Conservation (phyloP, 2,113 vertebrate species). For the Pedetes capensis region DNA sequence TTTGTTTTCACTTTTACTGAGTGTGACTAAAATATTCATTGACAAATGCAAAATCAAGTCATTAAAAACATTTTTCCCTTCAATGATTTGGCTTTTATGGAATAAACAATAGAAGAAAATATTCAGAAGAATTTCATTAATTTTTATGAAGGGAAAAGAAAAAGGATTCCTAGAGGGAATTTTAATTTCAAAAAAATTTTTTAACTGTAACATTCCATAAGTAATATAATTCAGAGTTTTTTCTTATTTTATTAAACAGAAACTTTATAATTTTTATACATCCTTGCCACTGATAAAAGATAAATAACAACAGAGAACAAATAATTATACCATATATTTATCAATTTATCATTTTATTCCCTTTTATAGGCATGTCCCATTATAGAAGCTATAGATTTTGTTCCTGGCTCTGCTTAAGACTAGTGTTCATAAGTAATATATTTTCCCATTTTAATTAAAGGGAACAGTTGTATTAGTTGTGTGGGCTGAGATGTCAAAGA, state of each 20-base stretch:
- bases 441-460: constrained; percentile 86
- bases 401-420: constrained; percentile 76
- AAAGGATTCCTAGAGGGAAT: constrained; percentile 21
- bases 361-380: constrained; percentile 74
- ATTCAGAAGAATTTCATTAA: constrained; percentile 71
- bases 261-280: constrained; percentile 77
- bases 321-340: constrained; percentile 77
- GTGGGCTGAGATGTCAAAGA: constrained; percentile 66
- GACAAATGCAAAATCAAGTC: constrained; percentile 68
- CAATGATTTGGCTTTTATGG: constrained; percentile 66
- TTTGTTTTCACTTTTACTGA: constrained; percentile 77
- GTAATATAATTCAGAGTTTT: constrained; percentile 68
- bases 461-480: constrained; percentile 67
- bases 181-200: constrained; percentile 38
- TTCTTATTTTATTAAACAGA: constrained; percentile 81
- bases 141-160: constrained; percentile 30
- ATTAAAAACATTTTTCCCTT: constrained; percentile 74
- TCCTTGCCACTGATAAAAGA: constrained; percentile 77
- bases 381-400: constrained; percentile 84
- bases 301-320: constrained; percentile 74
- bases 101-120: constrained; percentile 78
- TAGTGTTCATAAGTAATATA: constrained; percentile 82
- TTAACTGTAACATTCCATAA: constrained; percentile 72
- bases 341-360: constrained; percentile 84
- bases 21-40: constrained; percentile 63